Base-by-base conservation (phyloP, 1,140 invertebrate species). In the Drosophila lacertosa region DNA sequence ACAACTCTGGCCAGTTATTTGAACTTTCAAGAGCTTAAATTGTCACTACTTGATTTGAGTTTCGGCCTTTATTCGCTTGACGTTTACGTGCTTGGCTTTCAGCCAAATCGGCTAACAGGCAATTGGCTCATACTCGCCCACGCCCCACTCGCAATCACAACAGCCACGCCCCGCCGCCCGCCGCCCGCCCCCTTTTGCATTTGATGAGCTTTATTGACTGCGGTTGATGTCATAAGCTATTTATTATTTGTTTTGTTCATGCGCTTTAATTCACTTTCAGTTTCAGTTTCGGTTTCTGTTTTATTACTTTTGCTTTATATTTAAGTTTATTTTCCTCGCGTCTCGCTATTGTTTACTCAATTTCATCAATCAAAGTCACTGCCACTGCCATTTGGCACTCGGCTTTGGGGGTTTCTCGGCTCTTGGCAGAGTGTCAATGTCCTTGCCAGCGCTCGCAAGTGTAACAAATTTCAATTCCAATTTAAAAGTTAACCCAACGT, bases 331-430 rank as follows among this genome's bases (percentile, higher is more conserved):
- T 66, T 59, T 67, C 39, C 33, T 57, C 44, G 44, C 54, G 63
- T 45, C 53, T 65, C 55, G 44, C 54, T 66, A 59, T 60, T 67
- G 69, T 73, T 68, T 73, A 45, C 69, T 57, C 57, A 57, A 57
- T 67, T 75, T 67, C 73, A 74, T 74, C 74, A 77, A 77, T 77
- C 74, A 77, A 69, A 77, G 54, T 64, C 59, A 58, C 22, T 45
- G 57, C 45, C 68, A 60, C 22, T 57, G 55, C 26, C 50, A 60
- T 29, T 16, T 13, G 39, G 42, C 26, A n/a, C n/a, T n/a, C n/a
- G n/a, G n/a, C n/a, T n/a, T 37, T 58, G 51, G 45, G 54, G 45
- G 51, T 59, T 71, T 57, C 40, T 53, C 16, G 13, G 4, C 11
- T 33, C 55, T 70, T 70, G 67, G 67, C 67, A 70, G 53, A 53